Conservation (phyloP, 2,888 invertebrate genomes). For the Melangyna quadrimaculata region DNA sequence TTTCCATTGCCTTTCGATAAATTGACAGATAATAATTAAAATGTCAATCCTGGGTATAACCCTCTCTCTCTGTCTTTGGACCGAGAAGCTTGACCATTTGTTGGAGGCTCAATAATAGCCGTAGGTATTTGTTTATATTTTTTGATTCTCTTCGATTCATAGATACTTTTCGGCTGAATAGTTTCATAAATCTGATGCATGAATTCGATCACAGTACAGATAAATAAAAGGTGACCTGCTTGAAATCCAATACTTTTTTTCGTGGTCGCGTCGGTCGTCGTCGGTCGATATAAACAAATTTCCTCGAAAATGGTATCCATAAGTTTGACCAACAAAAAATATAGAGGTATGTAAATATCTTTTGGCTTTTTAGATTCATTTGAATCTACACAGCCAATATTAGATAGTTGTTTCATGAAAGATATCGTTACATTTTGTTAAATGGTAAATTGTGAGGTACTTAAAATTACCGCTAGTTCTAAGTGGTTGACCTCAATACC, state of each 20-base stretch:
- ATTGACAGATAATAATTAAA: slow-evolving; percentile 70
- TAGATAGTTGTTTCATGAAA: slow-evolving; percentile 5
- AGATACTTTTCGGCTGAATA: slow-evolving; percentile 21
- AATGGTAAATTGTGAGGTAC: slow-evolving; percentile 63
- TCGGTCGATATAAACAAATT: not conserved
- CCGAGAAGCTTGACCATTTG: slow-evolving; percentile 11
- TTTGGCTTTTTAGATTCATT: slow-evolving; percentile 2
- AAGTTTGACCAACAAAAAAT: slow-evolving; percentile 21
- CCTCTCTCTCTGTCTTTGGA: slow-evolving; percentile 24
- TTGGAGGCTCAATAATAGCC: slow-evolving; percentile 22
- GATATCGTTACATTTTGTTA: slow-evolving; percentile 65
- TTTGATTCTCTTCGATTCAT: slow-evolving; percentile 18
- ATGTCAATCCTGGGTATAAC: slow-evolving; percentile 64
- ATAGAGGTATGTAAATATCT: not conserved
- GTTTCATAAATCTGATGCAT: slow-evolving; percentile 42
- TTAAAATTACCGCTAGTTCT: slow-evolving; percentile 61
- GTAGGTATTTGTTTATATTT: slow-evolving; percentile 1
- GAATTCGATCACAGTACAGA: not conserved
- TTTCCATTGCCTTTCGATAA: slow-evolving; percentile 24
- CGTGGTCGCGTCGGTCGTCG: too few relatives aligned
- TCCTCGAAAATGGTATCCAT: slow-evolving; percentile 1
- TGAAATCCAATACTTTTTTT: slow-evolving; percentile 8
- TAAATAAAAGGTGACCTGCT: slow-evolving; percentile 2
- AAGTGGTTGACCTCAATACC: slow-evolving; percentile 63
- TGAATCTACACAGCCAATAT: slow-evolving; percentile 2